A percentile compares a stretch with the other conserved stretches of the same genome.
Evolutionary conservation across 2,888 invertebrate genomes (phyloP).

Genomic region (Eremobia ochroleuca): DNA sequence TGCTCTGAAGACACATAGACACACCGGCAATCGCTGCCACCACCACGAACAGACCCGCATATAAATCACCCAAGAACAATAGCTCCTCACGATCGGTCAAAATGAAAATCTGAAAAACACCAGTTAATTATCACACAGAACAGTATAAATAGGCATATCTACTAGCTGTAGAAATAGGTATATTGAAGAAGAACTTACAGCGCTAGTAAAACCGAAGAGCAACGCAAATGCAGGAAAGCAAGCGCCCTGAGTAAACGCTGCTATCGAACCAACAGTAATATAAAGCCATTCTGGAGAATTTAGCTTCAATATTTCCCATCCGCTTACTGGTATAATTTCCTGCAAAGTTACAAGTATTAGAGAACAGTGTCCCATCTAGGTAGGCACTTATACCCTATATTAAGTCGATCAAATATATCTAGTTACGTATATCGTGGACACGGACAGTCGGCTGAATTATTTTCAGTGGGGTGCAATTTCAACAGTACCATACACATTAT

Average conservation of each 20-base stretch:
- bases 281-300: conserved; percentile 93
- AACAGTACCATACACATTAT: neutral
- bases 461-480: neutral
- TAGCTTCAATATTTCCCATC: conserved; percentile 90
- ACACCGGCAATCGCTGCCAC: conserved; percentile 93
- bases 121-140: neutral
- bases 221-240: conserved; percentile 93
- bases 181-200: conserved; percentile 80
- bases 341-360: conserved; percentile 51
- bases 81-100: conserved; percentile 90
- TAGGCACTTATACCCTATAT: neutral
- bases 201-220: conserved; percentile 93
- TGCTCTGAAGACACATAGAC: conserved; percentile 93
- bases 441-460: neutral
- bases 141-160: neutral
- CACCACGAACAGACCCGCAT: conserved; percentile 92
- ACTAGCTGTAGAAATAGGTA: neutral
- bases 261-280: conserved; percentile 91
- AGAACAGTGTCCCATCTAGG: neutral
- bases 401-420: neutral
- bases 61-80: conserved; percentile 90
- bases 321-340: conserved; percentile 80
- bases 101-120: conserved; percentile 90
- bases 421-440: neutral
- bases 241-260: conserved; percentile 92